Percentiles rank a stretch among this genome's conserved stretches.
Evolutionary conservation across 1,140 invertebrate genomes (phyloP).

Genomic region (Piezodorus guildinii): DNA sequence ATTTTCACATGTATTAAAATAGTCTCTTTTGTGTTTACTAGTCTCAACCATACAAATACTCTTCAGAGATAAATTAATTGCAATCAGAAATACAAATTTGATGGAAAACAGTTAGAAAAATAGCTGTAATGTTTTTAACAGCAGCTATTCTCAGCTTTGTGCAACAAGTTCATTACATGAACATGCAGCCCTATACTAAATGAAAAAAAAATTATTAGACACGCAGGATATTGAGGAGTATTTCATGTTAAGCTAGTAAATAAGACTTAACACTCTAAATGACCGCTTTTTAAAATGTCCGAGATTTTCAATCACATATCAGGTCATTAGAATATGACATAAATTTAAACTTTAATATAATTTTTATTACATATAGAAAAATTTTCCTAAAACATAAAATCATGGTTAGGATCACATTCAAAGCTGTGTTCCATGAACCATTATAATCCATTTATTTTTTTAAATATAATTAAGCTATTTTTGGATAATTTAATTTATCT

Average conservation of each 20-base stretch:
- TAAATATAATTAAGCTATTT: constrained; percentile 18
- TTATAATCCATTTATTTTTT: constrained; percentile 13
- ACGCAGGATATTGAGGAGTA: not conserved
- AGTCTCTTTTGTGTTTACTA: no score
- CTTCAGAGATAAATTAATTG: no score
- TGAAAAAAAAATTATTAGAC: not conserved
- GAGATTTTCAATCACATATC: constrained; percentile 15
- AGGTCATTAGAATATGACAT: constrained; percentile 22
- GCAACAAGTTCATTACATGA: no score
- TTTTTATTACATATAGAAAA: constrained; percentile 14
- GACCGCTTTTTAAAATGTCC: not conserved
- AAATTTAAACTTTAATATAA: not conserved
- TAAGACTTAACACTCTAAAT: no score
- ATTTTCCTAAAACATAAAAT: constrained; percentile 20
- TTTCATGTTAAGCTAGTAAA: not conserved
- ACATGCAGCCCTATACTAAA: no score
- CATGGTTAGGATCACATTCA: not conserved
- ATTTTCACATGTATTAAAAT: no score
- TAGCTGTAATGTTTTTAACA: no score
- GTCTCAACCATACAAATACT: no score
- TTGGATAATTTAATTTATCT: constrained; percentile 23
- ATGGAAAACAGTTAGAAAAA: no score
- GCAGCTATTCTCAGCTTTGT: no score
- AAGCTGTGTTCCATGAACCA: constrained; percentile 10
- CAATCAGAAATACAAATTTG: no score